Conservation (phyloP, 1,140 invertebrate species). For the Lethocerus indicus region DNA sequence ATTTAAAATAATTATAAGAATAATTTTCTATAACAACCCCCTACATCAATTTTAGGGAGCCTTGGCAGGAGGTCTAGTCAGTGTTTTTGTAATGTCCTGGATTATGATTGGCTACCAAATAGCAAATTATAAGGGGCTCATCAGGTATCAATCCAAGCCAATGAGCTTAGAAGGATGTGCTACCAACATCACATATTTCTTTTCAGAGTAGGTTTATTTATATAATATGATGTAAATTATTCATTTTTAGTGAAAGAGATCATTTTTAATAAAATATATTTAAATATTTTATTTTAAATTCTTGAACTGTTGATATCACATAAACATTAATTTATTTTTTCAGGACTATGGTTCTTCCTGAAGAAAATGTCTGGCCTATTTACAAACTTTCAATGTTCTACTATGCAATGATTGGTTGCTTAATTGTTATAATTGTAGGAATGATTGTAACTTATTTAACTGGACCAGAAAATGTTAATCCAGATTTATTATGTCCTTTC, state of each 20-base stretch:
- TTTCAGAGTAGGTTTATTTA: too few relatives aligned
- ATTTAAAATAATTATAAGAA: too few relatives aligned
- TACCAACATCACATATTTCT: neutral
- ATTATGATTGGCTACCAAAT: neutral
- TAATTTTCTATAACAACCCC: too few relatives aligned
- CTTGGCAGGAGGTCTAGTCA: neutral
- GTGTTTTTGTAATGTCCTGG: neutral
- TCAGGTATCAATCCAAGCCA: neutral
- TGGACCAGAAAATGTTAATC: neutral
- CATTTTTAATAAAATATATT: too few relatives aligned
- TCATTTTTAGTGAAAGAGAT: too few relatives aligned
- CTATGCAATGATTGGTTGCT: neutral
- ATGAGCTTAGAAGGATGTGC: neutral
- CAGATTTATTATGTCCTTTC: too few relatives aligned
- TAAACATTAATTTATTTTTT: too few relatives aligned
- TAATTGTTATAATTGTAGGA: neutral
- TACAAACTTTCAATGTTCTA: neutral
- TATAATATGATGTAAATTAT: too few relatives aligned
- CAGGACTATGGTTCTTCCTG: too few relatives aligned
- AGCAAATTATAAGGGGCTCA: neutral
- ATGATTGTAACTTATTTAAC: neutral
- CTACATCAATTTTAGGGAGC: conserved; percentile 3
- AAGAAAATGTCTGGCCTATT: neutral
- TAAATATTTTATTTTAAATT: too few relatives aligned
- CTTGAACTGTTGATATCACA: too few relatives aligned